Evolutionary conservation across 2,113 vertebrate genomes (phyloP), one percentile per base, ranked within the genome.

Genomic region (Mus musculus): DNA sequence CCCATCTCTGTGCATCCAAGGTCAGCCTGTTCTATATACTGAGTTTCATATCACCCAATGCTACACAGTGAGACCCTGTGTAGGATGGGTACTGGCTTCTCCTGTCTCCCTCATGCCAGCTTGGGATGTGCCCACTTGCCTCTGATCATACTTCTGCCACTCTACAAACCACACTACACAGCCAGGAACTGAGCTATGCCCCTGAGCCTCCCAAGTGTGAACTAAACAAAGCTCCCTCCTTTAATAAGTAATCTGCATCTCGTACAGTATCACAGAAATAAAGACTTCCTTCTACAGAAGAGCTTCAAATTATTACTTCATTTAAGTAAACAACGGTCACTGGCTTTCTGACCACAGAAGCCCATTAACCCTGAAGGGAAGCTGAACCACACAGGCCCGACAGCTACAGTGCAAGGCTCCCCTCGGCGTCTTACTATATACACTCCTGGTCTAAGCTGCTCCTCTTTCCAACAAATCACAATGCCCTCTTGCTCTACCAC

Each of bases 391-490:
- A 85, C 0, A 52, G 67, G 49, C 46, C 87, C 17, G 17, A 81
- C n/a, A 2, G 59, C 46, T 26, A 30, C 30, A 8, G 54, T 3
- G 24, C 49, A 78, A 59, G 56, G 2, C 36, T 9, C 14, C 26
- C 42, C 46, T 46, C 16, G 19, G 13, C 76, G 63, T 14, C 5
- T 28, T 61, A 24, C 42, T 52, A 3, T 39, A 11, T 33, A 39
- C 12, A 12, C 17, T 28, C 88, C 77, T 14, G 76, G 24, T 61
- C 80, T 33, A 49, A 49, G 4, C 5, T 76, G 36, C 54, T 69
- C 89, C 39, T 81, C 22, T 84, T 89, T 93, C 54, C n/a, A 59
- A 92, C 75, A 78, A 69, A 72, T 30, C 93, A 93, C 77, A 63
- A 7, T 77, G 7, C 16, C 39, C 75, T 52, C 20, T 42, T 33